phyloP scores from a whole-genome alignment of 2,888 invertebrate genomes.

The Pseudolycoriella hygida region DNA sequence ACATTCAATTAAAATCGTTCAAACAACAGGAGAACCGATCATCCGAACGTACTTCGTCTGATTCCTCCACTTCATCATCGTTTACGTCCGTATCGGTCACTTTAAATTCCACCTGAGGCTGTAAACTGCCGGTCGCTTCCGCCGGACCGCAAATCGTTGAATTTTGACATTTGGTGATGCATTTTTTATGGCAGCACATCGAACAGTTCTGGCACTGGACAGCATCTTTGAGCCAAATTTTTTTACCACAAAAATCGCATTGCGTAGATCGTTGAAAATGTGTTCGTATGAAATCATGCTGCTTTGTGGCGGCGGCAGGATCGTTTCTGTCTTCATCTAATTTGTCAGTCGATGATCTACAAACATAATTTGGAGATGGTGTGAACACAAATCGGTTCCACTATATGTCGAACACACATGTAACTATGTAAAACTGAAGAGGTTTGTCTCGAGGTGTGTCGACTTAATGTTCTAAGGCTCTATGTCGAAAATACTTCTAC shows the following conservation, averaged over 20 bases:
- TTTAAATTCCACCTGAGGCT: constrained; percentile 24
- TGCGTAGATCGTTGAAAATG: constrained; percentile 80
- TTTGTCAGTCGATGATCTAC: constrained; percentile 15
- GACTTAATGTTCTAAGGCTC: no score
- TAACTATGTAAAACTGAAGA: no score
- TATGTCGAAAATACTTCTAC: no score
- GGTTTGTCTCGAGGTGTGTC: no score
- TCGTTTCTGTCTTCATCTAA: constrained; percentile 14
- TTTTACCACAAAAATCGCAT: constrained; percentile 87
- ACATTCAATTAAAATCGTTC: background rate
- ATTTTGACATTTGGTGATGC: constrained; percentile 69
- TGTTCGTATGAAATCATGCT: constrained; percentile 67
- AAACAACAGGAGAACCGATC: no score
- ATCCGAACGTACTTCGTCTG: constrained; percentile 9
- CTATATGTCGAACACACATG: no score
- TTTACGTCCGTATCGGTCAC: constrained; percentile 27
- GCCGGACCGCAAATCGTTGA: constrained; percentile 42
- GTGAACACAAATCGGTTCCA: background rate
- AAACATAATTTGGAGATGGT: constrained; percentile 4
- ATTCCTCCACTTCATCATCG: constrained; percentile 14
- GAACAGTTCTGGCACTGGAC: constrained; percentile 79
- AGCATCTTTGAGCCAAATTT: constrained; percentile 96
- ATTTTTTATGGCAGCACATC: constrained; percentile 91
- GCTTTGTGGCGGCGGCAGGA: constrained; percentile 13
- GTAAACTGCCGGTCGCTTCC: constrained; percentile 16